Evolutionary conservation across 2,888 invertebrate species (phyloP).

Genomic region (Microctonus aethiopoides): DNA sequence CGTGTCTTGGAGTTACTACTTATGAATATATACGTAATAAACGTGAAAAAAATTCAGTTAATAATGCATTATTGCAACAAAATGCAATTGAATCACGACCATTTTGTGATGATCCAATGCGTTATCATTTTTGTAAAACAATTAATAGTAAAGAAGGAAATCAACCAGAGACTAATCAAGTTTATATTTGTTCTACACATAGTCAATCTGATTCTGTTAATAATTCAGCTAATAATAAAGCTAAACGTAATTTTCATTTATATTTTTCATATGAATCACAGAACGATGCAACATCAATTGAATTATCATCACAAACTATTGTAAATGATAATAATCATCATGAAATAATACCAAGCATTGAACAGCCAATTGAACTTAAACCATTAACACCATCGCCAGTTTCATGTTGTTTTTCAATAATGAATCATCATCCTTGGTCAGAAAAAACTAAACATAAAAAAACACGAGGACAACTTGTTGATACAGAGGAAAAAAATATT

Average conservation of each 20-base stretch:
- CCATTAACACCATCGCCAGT: constrained; percentile 63
- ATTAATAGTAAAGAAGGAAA: constrained; percentile 28
- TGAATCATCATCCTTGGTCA: constrained; percentile 44
- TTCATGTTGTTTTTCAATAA: constrained; percentile 62
- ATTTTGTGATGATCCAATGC: constrained; percentile 2
- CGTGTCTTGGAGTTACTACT: constrained; percentile 85
- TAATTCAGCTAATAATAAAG: constrained; percentile 22
- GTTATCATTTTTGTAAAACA: constrained; percentile 54
- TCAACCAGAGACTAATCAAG: constrained; percentile 32
- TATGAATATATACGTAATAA: constrained; percentile 83
- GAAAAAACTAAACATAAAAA: constrained; percentile 33
- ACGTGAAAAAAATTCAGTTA: constrained; percentile 47
- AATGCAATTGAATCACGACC: constrained; percentile 9
- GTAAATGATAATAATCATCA: constrained; percentile 13
- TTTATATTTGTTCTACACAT: constrained; percentile 56
- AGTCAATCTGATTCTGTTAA: constrained; percentile 28
- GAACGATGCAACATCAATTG: constrained; percentile 58
- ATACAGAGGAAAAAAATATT: constrained; percentile 27
- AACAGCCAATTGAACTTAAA: constrained; percentile 48
- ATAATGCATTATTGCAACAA: constrained; percentile 29
- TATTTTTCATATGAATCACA: constrained; percentile 60
- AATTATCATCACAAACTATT: constrained; percentile 51
- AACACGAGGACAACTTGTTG: constrained; percentile 19
- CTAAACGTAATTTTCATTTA: constrained; percentile 56
- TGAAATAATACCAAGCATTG: constrained; percentile 12